Evolutionary conservation across 2,113 vertebrate genomes (phyloP).

Genomic region (Hippotragus niger): DNA sequence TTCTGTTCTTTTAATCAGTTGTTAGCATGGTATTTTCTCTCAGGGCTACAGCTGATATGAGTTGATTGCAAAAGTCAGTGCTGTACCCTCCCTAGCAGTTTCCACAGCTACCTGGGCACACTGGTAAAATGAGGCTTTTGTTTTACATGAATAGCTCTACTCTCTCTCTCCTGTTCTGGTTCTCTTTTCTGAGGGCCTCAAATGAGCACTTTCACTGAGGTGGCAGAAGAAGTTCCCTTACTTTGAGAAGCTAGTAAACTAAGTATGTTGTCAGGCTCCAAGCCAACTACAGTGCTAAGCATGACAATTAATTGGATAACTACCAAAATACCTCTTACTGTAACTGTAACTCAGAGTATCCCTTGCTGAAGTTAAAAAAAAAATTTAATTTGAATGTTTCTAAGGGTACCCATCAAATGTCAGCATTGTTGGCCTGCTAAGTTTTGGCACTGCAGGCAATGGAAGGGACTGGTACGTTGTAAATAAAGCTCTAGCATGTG

Average conservation of each 20-base stretch:
- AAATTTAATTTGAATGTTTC: slow-evolving; percentile 29
- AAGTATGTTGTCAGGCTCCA: slow-evolving; percentile 31
- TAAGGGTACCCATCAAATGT: background rate
- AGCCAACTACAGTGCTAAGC: slow-evolving; percentile 49
- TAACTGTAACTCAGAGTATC: slow-evolving; percentile 50
- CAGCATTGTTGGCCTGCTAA: background rate
- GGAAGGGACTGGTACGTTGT: background rate
- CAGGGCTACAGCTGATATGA: too few species aligned
- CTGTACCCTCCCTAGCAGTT: background rate
- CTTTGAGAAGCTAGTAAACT: slow-evolving; percentile 40
- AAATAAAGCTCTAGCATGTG: background rate
- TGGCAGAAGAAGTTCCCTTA: background rate
- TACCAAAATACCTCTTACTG: slow-evolving; percentile 66
- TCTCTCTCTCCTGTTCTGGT: background rate
- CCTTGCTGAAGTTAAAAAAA: slow-evolving; percentile 9
- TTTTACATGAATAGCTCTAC: background rate
- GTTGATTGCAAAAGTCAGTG: background rate
- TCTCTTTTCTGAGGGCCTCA: background rate
- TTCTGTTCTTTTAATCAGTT: background rate
- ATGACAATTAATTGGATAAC: slow-evolving; percentile 64
- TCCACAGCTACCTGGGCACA: background rate
- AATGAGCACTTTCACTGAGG: background rate
- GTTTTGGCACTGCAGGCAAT: background rate
- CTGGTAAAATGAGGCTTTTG: background rate
- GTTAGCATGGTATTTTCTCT: background rate